Conservation (phyloP, 1,140 invertebrate species). For the Drosophila nebulosa region DNA sequence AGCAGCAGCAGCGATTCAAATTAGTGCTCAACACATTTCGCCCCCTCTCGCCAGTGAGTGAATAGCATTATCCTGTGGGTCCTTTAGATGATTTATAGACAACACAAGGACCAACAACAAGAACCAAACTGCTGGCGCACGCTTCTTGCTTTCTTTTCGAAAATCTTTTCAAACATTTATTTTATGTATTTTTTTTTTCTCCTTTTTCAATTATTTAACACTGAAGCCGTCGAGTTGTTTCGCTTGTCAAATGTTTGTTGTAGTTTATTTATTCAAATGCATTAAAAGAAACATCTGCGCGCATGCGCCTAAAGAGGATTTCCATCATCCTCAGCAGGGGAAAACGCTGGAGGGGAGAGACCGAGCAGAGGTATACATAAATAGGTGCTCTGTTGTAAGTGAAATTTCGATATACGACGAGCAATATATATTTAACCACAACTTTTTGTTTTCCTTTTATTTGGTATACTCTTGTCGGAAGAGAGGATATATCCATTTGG, state of each 20-base stretch:
- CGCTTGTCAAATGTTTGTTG: neutral
- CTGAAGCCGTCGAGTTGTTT: neutral
- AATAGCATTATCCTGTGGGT: neutral
- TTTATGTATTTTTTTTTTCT: neutral
- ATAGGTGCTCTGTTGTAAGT: neutral
- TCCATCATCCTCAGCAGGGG: neutral
- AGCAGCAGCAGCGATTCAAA: neutral
- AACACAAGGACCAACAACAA: neutral
- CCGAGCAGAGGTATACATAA: neutral
- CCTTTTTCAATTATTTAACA: neutral
- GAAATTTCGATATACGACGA: neutral
- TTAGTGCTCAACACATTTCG: neutral
- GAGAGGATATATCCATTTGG: neutral
- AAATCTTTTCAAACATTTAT: neutral
- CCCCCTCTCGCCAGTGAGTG: neutral
- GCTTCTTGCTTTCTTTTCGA: neutral
- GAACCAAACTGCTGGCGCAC: neutral
- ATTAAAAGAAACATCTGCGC: neutral
- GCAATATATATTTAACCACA: neutral
- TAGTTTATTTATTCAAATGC: constrained; percentile 2
- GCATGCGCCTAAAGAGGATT: neutral
- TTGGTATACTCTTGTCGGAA: neutral
- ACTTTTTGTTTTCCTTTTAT: neutral
- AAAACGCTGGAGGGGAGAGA: too few relatives aligned
- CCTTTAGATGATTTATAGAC: constrained; percentile 1